Evolutionary conservation across 2,113 vertebrate species (phyloP).

Genomic region (Anseranas semipalmata): DNA sequence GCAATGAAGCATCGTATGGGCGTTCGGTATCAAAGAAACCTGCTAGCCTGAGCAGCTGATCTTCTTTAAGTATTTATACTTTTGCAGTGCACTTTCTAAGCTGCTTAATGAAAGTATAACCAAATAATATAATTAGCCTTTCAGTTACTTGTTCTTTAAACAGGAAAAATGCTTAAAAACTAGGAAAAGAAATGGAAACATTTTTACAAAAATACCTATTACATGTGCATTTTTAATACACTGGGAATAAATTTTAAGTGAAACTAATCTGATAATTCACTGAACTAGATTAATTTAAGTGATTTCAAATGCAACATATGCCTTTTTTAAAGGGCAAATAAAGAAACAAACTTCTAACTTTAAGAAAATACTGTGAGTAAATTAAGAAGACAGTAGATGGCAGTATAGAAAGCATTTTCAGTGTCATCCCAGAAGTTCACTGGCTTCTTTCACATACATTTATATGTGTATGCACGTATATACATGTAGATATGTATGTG

Average conservation of each 20-base stretch:
- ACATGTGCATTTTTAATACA: background rate
- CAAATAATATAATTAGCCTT: background rate
- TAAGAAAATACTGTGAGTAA: background rate
- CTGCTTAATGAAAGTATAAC: background rate
- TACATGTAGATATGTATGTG: background rate
- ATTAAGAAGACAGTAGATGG: background rate
- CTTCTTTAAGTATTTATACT: background rate
- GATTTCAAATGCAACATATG: background rate
- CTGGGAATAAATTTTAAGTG: background rate
- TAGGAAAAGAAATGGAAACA: background rate
- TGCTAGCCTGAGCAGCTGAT: background rate
- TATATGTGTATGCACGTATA: background rate
- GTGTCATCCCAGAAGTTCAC: background rate
- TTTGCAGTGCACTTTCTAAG: background rate
- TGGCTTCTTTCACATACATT: background rate
- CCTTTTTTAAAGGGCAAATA: background rate
- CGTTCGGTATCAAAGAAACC: background rate
- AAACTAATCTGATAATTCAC: background rate
- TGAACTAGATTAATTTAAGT: background rate
- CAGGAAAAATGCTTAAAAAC: background rate
- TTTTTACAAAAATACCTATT: background rate
- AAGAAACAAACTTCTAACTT: background rate
- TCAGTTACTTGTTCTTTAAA: background rate
- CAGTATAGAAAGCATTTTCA: background rate
- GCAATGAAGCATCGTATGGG: fast-evolving